These are phyloP conservation scores for Sicus ferrugineus DNA, from an alignment of 2,888 invertebrate genomes.

Conservation along the genomic window DNA sequence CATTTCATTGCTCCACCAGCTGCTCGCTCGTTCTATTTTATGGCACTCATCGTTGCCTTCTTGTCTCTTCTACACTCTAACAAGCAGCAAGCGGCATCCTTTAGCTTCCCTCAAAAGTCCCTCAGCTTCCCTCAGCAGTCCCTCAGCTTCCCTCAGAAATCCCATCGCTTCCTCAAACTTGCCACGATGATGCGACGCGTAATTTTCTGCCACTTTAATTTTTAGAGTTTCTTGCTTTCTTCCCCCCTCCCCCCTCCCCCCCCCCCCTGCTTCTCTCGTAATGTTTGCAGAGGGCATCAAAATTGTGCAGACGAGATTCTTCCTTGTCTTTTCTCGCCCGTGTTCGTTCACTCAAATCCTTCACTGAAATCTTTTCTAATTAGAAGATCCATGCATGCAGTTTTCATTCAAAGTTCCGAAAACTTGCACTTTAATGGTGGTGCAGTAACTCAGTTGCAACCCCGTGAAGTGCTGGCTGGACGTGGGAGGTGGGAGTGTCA, in stretches of 20 bases:
- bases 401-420: too few relatives aligned
- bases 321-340: too few relatives aligned
- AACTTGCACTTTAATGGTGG: background rate
- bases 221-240: background rate
- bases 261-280: background rate
- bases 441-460: background rate
- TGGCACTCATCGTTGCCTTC: background rate
- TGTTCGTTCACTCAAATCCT: too few relatives aligned
- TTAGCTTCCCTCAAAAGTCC: background rate
- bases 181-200: background rate
- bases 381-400: conserved; percentile 1
- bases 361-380: background rate
- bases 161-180: background rate
- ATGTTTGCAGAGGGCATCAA: too few relatives aligned
- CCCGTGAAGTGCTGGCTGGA: background rate
- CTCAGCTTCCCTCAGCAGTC: background rate
- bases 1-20: background rate
- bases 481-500: background rate
- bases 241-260: background rate
- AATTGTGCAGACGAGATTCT: too few relatives aligned
- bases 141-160: background rate
- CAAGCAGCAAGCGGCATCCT: background rate
- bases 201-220: background rate
- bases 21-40: too few relatives aligned
- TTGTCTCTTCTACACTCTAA: background rate